Evolutionary conservation across 2,888 invertebrate genomes (phyloP), one percentile per base, ranked within the genome.

Genomic region (Andrena marginata): DNA sequence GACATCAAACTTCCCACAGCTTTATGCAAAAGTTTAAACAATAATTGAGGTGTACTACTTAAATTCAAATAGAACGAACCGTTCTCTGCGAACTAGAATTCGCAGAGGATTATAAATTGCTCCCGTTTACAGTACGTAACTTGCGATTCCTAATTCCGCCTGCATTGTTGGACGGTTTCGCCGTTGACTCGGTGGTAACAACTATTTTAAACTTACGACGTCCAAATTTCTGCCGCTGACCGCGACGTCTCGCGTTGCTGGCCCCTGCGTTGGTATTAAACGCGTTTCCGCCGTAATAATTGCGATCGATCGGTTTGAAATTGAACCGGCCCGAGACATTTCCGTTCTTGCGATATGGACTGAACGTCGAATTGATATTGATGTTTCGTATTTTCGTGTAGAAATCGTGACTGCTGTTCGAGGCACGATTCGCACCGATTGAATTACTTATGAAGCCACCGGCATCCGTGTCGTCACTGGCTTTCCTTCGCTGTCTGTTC

Each of bases 181-280:
- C 56, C 29, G 69, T 77, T 51, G 78, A 63, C 6, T 74, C 64
- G 2, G 73, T 77, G 23, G 74, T 77, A 51, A 62, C 60, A 20
- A 84, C 59, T 64, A 77, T 64, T 42, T 51, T 73, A 56, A 73
- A 77, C 56, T 49, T 35, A 8, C 72, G 48, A 49, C 42, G 71
- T 29, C 23, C 62, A 49, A 64, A 54, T 64, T 75, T 16, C 29
- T 54, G 56, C 6, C 65, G 42, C 2, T 20, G 72, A 33, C 20
- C 49, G 13, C 13, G 72, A 1, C 20, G 49, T 35, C n/a, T 59
- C 1, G n/a, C 8, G 16, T 42, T 68, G 7, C 16, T 31, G 8
- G 7, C 2, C 8, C n/a, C 23, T 4, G 20, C n/a, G n/a, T n/a
- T 51, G 26, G 1, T 4, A 26, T 42, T n/a, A 33, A 31, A 35